These are phyloP conservation scores for Callorhinus ursinus DNA, from an alignment of 2,113 vertebrate species.

Conservation along the genomic window DNA sequence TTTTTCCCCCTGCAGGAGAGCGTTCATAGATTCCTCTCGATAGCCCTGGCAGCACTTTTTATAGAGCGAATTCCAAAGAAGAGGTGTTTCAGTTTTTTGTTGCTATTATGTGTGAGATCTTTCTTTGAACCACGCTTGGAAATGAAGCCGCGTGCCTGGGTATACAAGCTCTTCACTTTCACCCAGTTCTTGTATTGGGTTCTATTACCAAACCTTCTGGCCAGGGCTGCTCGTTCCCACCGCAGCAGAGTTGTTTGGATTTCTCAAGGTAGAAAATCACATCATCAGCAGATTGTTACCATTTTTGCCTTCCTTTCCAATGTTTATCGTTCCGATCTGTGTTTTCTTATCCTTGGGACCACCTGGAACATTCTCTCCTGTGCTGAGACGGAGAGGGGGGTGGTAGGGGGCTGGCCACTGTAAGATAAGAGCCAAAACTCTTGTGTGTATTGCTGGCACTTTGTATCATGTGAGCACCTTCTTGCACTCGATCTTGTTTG, in stretches of 20 bases:
- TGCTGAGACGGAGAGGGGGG: not conserved
- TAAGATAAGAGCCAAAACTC: not conserved
- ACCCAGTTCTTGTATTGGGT: not conserved
- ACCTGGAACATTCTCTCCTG: not conserved
- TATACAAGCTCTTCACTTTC: not conserved
- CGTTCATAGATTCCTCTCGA: not conserved
- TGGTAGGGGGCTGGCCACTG: not conserved
- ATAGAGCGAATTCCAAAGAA: not conserved
- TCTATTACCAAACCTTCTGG: not conserved
- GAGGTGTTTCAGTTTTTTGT: not conserved
- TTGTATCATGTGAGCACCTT: accelerated
- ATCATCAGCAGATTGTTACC: not conserved
- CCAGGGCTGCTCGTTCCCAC: not conserved
- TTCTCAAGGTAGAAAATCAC: conserved; percentile 11
- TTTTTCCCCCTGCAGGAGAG: no score
- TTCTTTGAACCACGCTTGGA: not conserved
- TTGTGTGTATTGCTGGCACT: accelerated
- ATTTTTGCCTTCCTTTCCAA: not conserved
- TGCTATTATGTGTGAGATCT: not conserved
- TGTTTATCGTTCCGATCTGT: not conserved
- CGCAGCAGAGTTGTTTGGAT: not conserved
- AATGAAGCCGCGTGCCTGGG: not conserved
- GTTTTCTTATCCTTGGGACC: conserved; percentile 29
- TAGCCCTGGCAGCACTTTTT: not conserved
- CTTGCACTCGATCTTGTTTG: not conserved